These are phyloP conservation scores for Apoda limacodes DNA, from an alignment of 2,888 invertebrate species.

Conservation along the genomic window DNA sequence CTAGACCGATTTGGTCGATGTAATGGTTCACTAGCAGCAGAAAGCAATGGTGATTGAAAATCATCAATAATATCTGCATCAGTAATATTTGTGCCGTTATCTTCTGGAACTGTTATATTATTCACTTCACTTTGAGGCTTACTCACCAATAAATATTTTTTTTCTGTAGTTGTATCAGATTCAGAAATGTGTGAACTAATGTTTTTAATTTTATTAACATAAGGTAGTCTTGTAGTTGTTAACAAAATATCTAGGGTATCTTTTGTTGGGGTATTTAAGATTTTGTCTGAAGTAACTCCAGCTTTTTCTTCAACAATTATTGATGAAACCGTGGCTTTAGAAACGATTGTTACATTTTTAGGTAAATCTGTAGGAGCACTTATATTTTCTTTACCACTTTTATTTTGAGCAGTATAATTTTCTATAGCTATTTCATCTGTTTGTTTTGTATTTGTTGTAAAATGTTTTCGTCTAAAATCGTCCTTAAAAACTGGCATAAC, in stretches of 20 bases:
- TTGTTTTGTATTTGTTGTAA: conserved; percentile 15
- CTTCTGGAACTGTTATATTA: conserved; percentile 18
- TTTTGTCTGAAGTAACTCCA: background rate
- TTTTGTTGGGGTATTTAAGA: background rate
- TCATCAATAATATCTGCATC: conserved; percentile 40
- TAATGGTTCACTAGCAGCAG: conserved; percentile 52
- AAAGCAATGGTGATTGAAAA: conserved; percentile 54
- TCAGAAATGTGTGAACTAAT: background rate
- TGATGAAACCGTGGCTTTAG: background rate
- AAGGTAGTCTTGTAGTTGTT: background rate
- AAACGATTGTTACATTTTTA: background rate
- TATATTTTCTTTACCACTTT: too few relatives aligned
- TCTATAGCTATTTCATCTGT: conserved; percentile 1
- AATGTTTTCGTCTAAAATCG: conserved; percentile 9
- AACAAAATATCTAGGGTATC: background rate
- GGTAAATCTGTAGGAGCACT: background rate
- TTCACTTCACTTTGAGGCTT: conserved; percentile 4
- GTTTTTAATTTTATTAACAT: background rate
- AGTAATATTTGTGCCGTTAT: conserved; percentile 19
- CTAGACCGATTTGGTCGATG: conserved; percentile 50
- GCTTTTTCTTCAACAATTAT: too few relatives aligned
- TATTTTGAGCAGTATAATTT: background rate
- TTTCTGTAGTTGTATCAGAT: background rate
- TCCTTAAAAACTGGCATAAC: conserved; percentile 32
- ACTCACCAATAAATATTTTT: background rate